Evolutionary conservation across 2,888 invertebrate genomes (phyloP), one percentile per base, ranked within the genome.

Genomic region (Apotomis capreana): DNA sequence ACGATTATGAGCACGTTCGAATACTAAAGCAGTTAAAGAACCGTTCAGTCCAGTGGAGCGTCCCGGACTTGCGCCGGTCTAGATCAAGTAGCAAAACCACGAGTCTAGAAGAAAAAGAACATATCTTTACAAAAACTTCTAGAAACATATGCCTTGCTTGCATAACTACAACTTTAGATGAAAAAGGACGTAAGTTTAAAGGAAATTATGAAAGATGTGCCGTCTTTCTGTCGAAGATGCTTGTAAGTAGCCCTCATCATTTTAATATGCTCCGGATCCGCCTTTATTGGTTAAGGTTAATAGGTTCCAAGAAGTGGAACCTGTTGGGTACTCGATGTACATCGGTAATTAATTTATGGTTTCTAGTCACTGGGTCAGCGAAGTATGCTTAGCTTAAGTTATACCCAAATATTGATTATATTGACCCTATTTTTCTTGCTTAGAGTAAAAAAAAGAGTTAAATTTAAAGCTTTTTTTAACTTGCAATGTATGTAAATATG

Each of bases 1-100:
- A 57, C 57, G n/a, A 63, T 59, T 44, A 64, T 36, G 26, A 55
- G 46, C 37, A 55, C 54, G 46, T 62, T 51, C 26, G 51, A 40
- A 49, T 63, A 36, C 59, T 51, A 49, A 59, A 51, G 55, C 37
- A 36, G 36, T 67, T 57, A 61, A 52, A 74, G 70, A 70, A 71
- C 87, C 86, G 86, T 87, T 87, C 83, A 44, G 76, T 68, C 79
- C 75, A 82, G 69, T 78, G 76, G 83, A 80, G 83, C 83, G 78
- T 80, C 78, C 77, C 77, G 77, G 77, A 70, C 74, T 9, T 49
- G 49, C 49, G 10, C 49, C 49, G 49, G 49, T 49, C 49, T 49
- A 54, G 54, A 13, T 54, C 49, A 49, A 49, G 9, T 12, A 44
- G 6, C 44, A 44, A 3, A 26, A 26, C 44, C 44, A 44, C 44